Evolutionary conservation across 2,888 invertebrate species (phyloP), one percentile per base, ranked within the genome.

Genomic region (Diarsia brunnea): DNA sequence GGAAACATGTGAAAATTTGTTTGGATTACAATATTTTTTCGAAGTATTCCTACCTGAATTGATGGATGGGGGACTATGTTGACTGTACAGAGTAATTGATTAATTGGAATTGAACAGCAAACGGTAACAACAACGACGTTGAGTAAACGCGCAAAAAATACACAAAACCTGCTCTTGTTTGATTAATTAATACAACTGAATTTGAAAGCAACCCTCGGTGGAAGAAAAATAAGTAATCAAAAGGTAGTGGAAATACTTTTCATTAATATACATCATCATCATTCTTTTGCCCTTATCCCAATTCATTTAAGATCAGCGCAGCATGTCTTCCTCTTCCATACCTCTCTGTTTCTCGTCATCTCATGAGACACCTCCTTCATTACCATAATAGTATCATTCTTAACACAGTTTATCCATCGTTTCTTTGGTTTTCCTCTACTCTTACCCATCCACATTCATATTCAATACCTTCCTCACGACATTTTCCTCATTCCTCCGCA

Each of bases 11-110:
- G 27, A 82, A 78, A 68, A 49, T 73, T 75, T 78, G 77, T 84
- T 80, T 79, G 77, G 38, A 75, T 76, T 76, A 73, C 68, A 78
- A 74, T 55, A 66, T 66, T 82, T 80, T 82, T 74, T 67, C 55
- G 27, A 82, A 75, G 27, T 74, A 27, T 72, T 68, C n/a, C 51
- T 65, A 67, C 58, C 27, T 66, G 49, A 47, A 53, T 61, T 82
- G 78, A 79, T 69, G 68, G 68, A 78, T 87, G 63, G 51, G 51
- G 55, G 65, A 66, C 65, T n/a, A n/a, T 79, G 65, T 73, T 85
- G 74, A 82, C 73, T 58, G 49, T 64, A 45, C 61, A 0, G 38
- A 75, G 75, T 75, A 73, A 84, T 84, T 77, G 73, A 77, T 73
- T 75, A 70, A 79, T 67, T 70, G 64, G 53, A 68, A 82, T 78